Evolutionary conservation across 37 sponge, comb jelly and placozoan species (phyloP), one percentile per base, ranked within the genome.

Genomic region (Lycopodina hypogea): DNA sequence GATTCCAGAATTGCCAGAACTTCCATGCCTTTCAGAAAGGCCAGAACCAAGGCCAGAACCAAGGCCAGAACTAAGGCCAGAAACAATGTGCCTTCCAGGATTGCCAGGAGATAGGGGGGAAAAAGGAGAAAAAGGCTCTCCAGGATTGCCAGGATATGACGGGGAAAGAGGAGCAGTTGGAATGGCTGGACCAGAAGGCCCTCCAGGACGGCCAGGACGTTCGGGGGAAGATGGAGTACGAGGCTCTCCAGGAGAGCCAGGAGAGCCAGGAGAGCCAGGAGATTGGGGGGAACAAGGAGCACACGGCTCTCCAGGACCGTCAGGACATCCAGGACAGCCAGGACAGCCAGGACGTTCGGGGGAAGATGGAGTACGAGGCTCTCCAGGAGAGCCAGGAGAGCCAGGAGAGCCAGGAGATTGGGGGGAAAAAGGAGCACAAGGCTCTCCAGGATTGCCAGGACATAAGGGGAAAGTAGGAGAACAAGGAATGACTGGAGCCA

Each of bases 101-200:
- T 12, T 19, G 17, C 55, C 68, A 7, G 68, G 32, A 24, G 64
- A 24, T 11, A 12, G 28, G 26, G 64, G 64, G 64, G 64, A 62
- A 62, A 62, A 62, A 28, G 64, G 64, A 62, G 64, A 62, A 24
- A 15, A 62, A 62, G 64, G 64, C 23, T 26, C 64, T 24, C 64
- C 55, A 19, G 55, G 55, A 19, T 12, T 19, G 17, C 26, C 28
- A 66, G 68, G 68, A 4, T 3, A 4, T 35, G 18, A 3, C 28
- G 68, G 68, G 2, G 6, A 19, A 4, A 66, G 19, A 12, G 68
- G 68, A 2, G 35, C 28, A 32, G 33, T 35, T 35, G 68, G 68
- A 66, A 36, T 19, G 19, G 33, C 3, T 29, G 68, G 68, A 35
- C 30, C 32, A 35, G 68, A 66, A 30, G 68, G 68, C 26, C 68